Percentiles rank a stretch among this genome's conserved stretches.
Evolutionary conservation across 2,888 invertebrate species (phyloP).

Genomic region (Caenorhabditis plicata): DNA sequence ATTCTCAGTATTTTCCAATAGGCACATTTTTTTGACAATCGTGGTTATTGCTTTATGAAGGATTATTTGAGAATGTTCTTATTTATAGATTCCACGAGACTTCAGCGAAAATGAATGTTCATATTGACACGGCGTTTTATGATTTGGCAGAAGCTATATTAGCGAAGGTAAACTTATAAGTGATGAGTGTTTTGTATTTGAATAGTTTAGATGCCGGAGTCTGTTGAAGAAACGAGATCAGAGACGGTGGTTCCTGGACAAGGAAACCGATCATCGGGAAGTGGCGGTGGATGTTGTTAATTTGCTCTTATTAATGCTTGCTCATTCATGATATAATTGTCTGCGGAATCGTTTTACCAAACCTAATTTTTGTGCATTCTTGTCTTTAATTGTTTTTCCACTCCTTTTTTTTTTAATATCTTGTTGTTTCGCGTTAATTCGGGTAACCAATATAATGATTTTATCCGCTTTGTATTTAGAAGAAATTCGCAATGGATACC

Average conservation of each 20-base stretch:
- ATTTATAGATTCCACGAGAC: constrained; percentile 89
- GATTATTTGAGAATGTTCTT: neutral
- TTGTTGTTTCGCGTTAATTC: neutral
- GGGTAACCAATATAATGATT: too few relatives aligned
- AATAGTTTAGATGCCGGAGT: constrained; percentile 33
- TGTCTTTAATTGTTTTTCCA: neutral
- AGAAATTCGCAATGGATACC: too few relatives aligned
- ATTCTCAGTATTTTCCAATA: too few relatives aligned
- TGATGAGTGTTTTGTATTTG: neutral
- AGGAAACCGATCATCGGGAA: constrained; percentile 11
- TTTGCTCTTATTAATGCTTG: neutral
- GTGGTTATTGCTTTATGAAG: neutral
- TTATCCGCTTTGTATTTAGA: too few relatives aligned
- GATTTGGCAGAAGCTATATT: constrained; percentile 79
- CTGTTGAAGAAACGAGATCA: constrained; percentile 30
- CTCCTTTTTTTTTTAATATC: neutral
- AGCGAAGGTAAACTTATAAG: constrained; percentile 46
- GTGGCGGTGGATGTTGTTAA: constrained; percentile 30
- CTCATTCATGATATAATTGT: neutral
- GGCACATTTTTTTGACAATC: neutral
- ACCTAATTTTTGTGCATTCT: constrained; percentile 1
- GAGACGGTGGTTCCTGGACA: constrained; percentile 32
- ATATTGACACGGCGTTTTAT: constrained; percentile 96
- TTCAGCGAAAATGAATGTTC: constrained; percentile 94
- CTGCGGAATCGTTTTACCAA: neutral